phyloP scores from a whole-genome alignment of 2,113 vertebrate genomes.

The Brachyhypopomus gauderio region DNA sequence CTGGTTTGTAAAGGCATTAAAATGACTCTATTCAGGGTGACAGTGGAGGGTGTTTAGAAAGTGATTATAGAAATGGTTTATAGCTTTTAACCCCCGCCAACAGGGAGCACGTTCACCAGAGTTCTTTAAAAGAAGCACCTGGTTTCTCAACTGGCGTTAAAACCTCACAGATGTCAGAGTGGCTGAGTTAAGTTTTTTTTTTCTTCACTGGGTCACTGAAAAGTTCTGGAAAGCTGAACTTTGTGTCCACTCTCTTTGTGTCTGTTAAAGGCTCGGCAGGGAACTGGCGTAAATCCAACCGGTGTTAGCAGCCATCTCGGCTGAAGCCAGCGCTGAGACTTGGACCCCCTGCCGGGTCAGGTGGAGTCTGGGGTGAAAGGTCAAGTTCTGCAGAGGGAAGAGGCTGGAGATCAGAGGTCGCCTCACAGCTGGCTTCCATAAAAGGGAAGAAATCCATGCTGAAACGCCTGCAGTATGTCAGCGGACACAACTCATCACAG shows the following conservation, averaged over 20 bases:
- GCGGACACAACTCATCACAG: too few relatives aligned
- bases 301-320: not conserved
- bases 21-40: not conserved
- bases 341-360: not conserved
- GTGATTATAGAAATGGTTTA: not conserved
- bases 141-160: not conserved
- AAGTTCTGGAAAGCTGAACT: not conserved
- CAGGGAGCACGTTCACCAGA: not conserved
- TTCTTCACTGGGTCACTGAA: not conserved
- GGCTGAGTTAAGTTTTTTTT: not conserved
- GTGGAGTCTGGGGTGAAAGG: not conserved
- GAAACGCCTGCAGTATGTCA: not conserved
- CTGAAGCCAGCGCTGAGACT: not conserved
- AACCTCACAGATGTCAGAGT: not conserved
- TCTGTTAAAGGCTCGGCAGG: not conserved
- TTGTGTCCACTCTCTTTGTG: too few relatives aligned
- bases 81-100: not conserved
- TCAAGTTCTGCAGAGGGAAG: not conserved
- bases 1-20: not conserved
- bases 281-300: not conserved
- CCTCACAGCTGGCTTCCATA: not conserved
- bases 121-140: not conserved
- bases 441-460: not conserved
- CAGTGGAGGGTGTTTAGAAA: not conserved
- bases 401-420: not conserved